A percentile compares a stretch with the other conserved stretches of the same genome.
Evolutionary conservation across 2,888 invertebrate species (phyloP).

Genomic region (Omphaloscelis lunosa): DNA sequence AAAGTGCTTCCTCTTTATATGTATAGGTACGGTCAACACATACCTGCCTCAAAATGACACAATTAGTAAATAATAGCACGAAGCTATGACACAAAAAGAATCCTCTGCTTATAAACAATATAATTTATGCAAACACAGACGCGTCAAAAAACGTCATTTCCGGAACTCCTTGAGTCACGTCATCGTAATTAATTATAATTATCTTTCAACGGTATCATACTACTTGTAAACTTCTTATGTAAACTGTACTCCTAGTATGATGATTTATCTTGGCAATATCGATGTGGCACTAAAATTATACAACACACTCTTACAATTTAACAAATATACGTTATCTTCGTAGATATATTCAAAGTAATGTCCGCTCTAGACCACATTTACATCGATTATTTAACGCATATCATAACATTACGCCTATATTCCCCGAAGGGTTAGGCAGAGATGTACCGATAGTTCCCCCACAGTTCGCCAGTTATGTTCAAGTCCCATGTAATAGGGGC

Average conservation of each 20-base stretch:
- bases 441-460: neutral
- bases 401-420: neutral
- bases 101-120: neutral
- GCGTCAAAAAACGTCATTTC: neutral
- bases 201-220: neutral
- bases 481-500: neutral
- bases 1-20: neutral
- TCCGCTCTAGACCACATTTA: neutral
- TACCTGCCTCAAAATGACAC: neutral
- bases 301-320: neutral
- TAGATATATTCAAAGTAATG: neutral
- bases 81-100: too few relatives aligned
- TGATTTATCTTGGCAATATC: conserved; percentile 7
- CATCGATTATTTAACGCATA: neutral
- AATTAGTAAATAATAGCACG: neutral
- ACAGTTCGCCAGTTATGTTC: neutral
- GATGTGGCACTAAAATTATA: neutral
- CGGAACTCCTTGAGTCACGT: neutral
- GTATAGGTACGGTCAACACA: neutral
- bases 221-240: neutral
- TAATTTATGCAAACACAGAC: neutral
- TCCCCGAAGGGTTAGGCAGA: neutral
- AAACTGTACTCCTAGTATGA: neutral
- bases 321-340: neutral
- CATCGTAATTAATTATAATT: neutral